Base-by-base conservation (phyloP, 1,140 invertebrate genomes). In the Hormaphis cornu region DNA sequence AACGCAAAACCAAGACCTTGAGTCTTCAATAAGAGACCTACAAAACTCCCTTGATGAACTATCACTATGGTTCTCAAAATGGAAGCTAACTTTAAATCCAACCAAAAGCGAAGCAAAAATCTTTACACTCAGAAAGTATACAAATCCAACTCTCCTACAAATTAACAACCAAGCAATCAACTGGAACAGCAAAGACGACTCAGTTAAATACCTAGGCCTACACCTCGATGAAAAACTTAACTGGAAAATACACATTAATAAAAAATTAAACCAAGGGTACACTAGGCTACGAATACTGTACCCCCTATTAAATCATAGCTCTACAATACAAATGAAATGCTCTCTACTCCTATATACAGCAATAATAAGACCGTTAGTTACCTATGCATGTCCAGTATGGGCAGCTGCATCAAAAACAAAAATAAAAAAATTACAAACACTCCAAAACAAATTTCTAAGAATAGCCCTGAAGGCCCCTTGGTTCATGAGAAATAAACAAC, bases 181-280 rank as follows among this genome's bases (percentile, higher is more conserved):
- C 59, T 44, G 40, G 40, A 44, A 44, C 40, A 44, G 16, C 12
- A 44, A 44, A 18, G 40, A 44, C 16, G 44, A 54, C 6, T 16
- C 44, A 14, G 52, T 58, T 14, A 70, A 58, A 70, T 40, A 70
- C 22, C 30, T 7, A 40, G 26, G 69, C 10, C 4, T 53, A 18
- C 33, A 37, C 30, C 35, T 56, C 1, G 53, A 70, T 58, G 9
- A 53, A 56, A 70, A 56, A 26, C 16, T 70, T 3, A 69, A 1
- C 44, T 69, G 66, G 42, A 52, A 35, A 69, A 28, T 7, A 10
- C 44, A 69, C 14, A 8, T 69, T 16, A 50, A 24, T 54, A 28
- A 20, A 14, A 54, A 54, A 28, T 28, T 20, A 20, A 54, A 14
- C 14, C 52, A 54, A 28, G 12, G 20, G 3, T 20, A 54, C 12